Base-by-base conservation (phyloP, 2,888 invertebrate species). In the Lycocerus yunnanus region DNA sequence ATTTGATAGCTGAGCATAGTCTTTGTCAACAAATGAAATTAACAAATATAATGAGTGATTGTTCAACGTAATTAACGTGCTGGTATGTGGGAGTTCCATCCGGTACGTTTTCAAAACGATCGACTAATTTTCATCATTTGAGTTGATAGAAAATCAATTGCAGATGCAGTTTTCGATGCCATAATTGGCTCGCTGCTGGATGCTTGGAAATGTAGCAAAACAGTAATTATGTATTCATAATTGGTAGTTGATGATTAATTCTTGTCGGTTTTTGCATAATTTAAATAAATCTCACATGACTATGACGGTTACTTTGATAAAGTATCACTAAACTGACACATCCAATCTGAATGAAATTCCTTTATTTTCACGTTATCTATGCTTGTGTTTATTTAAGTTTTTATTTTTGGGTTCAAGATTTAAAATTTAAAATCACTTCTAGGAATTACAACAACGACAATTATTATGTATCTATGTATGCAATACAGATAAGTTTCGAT, bases 221-320 rank as follows among this genome's bases (percentile, higher is more conserved):
- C 21, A 11, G 66, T 71, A 65, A n/a, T 5, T 61, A 16, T 65
- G 70, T 65, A 70, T 71, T 66, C 58, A 66, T 58, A 58, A 71
- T 71, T 58, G 20, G 21, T 58, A 15, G 27, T 4, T 15, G 18
- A 21, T 71, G 71, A 71, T 71, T 71, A 71, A 71, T 71, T 13
- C 66, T 21, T 16, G 71, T 66, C 24, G 66, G 27, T 11, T 66
- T 66, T 10, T 65, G 21, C 15, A 60, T 66, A 66, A 66, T 15
- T 71, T 59, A 20, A 66, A 66, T 65, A 14, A 59, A 21, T 20
- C 18, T 58, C 58, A 16, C 71, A 59, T 71, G 71, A 71, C 66
- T 65, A 71, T 71, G 71, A 71, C 71, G 71, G 66, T 24, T n/a
- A 1, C 66, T 66, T 70, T 70, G 70, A 70, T 66, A 65, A 70